These are phyloP conservation scores for Lophius americanus DNA, from an alignment of 2,797 vertebrate genomes.

Conservation along the genomic window DNA sequence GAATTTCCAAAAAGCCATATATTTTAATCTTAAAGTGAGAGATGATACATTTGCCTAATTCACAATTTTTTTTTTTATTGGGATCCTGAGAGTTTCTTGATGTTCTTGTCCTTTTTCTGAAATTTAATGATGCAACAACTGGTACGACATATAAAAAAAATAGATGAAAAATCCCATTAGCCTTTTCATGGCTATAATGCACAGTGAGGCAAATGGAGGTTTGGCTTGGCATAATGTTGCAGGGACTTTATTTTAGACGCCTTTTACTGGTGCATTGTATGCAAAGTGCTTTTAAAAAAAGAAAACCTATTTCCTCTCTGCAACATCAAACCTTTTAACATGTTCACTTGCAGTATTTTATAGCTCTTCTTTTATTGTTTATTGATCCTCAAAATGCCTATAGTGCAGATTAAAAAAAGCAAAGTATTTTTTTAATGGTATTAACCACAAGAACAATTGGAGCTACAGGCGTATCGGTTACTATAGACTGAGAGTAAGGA, in stretches of 20 bases:
- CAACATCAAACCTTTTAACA: constrained; percentile 8
- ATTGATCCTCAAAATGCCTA: constrained; percentile 36
- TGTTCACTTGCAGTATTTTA: constrained; percentile 17
- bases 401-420: constrained; percentile 46
- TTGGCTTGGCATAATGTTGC: constrained; percentile 2
- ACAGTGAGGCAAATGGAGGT: neutral
- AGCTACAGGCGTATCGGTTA: constrained; percentile 63
- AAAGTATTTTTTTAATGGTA: constrained; percentile 59
- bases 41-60: no score
- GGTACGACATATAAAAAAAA: no score
- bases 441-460: constrained; percentile 57
- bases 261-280: constrained; percentile 9
- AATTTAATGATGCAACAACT: no score
- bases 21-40: no score
- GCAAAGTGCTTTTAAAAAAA: constrained; percentile 19
- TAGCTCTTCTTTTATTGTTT: constrained; percentile 39
- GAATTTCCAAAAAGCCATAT: no score
- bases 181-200: neutral
- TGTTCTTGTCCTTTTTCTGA: no score
- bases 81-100: no score
- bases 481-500: constrained; percentile 59
- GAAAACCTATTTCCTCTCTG: neutral
- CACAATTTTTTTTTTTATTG: no score
- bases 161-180: no score
- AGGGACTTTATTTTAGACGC: constrained; percentile 3